Conservation (phyloP, 2,888 invertebrate genomes). For the Mimachlamys varia region DNA sequence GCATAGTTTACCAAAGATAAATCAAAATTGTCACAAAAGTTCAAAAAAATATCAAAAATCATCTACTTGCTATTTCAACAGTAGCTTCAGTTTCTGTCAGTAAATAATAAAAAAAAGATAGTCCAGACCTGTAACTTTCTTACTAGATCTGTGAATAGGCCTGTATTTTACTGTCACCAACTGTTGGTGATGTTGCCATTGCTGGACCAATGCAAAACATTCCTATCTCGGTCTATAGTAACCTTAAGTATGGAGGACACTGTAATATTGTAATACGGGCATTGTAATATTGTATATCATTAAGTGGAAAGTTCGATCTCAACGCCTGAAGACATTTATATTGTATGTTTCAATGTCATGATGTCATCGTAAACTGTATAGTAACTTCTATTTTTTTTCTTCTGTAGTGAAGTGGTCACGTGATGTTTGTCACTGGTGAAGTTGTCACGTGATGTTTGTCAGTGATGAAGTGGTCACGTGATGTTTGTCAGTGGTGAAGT, state of each 20-base stretch:
- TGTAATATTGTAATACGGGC: too few relatives aligned
- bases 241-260: background rate
- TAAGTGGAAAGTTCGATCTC: background rate
- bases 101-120: too few relatives aligned
- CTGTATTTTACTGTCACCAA: background rate
- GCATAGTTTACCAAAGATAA: background rate
- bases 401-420: background rate
- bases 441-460: background rate
- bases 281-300: too few relatives aligned
- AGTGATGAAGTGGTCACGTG: constrained; percentile 17
- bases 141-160: background rate
- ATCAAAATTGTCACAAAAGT: background rate
- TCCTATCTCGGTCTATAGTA: background rate
- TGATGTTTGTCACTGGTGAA: background rate
- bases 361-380: background rate
- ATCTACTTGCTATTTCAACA: too few relatives aligned
- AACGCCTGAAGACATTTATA: background rate
- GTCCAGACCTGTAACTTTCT: too few relatives aligned
- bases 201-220: background rate
- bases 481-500: background rate
- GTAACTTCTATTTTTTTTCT: background rate
- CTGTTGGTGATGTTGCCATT: background rate
- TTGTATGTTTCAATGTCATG: background rate
- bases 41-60: background rate
- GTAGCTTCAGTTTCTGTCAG: too few relatives aligned